phyloP scores from a whole-genome alignment of 2,113 vertebrate genomes.

The Sminthopsis crassicaudata region DNA sequence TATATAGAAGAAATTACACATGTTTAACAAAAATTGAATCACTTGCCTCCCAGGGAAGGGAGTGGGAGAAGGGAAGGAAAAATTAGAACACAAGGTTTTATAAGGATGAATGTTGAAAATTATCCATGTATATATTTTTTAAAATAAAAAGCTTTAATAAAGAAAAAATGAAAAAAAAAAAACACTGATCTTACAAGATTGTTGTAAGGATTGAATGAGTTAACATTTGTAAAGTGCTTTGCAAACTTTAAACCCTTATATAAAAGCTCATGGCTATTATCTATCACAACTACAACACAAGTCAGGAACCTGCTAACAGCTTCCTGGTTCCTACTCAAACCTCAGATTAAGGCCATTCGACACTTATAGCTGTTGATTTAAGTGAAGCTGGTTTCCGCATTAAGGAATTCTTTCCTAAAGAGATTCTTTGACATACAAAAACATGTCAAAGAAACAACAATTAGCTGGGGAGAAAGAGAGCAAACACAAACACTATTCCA shows the following conservation, averaged over 20 bases:
- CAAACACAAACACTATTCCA: neutral
- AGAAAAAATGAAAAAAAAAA: neutral
- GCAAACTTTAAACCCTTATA: neutral
- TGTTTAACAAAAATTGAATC: too few relatives aligned
- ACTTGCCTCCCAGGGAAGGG: too few relatives aligned
- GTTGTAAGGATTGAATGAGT: neutral
- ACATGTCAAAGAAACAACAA: conserved; percentile 47
- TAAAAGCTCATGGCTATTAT: neutral
- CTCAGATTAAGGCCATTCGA: neutral
- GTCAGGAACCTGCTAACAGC: neutral
- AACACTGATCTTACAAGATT: neutral
- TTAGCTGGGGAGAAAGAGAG: neutral
- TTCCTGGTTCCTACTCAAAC: neutral
- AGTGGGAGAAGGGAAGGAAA: too few relatives aligned
- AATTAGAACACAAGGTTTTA: too few relatives aligned
- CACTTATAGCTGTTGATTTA: neutral
- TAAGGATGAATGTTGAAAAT: too few relatives aligned
- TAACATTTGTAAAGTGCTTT: neutral
- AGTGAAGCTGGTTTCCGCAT: neutral
- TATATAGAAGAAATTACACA: too few relatives aligned
- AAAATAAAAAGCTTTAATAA: too few relatives aligned
- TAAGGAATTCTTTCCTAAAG: neutral
- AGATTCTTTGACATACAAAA: neutral
- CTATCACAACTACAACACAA: neutral
- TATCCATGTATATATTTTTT: too few relatives aligned